A percentile compares a stretch with the other conserved stretches of the same genome.
Conservation (phyloP, 2,888 invertebrate species). For the Agriopis aurantiaria region DNA sequence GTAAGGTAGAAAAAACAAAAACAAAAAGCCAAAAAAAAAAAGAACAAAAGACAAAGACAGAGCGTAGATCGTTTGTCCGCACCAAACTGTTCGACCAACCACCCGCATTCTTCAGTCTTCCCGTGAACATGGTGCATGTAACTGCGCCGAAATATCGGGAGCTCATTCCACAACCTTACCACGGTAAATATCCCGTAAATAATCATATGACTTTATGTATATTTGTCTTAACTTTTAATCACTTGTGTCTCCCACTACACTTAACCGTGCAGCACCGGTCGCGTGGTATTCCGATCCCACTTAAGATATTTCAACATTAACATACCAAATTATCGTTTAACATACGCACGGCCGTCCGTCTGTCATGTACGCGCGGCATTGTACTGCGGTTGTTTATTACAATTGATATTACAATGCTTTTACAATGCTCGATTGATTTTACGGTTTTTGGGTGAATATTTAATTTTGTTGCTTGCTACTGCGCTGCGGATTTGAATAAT, state of each 20-base stretch:
- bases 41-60: too few relatives aligned
- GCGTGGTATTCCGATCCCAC: slow-evolving; percentile 73
- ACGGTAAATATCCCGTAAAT: too few relatives aligned
- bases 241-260: slow-evolving; percentile 56
- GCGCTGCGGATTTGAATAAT: neutral
- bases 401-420: slow-evolving; percentile 23
- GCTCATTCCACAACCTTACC: too few relatives aligned
- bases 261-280: slow-evolving; percentile 56
- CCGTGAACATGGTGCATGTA: too few relatives aligned
- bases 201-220: too few relatives aligned
- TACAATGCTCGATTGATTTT: slow-evolving; percentile 66
- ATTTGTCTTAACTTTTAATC: slow-evolving; percentile 13
- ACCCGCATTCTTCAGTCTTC: too few relatives aligned
- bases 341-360: slow-evolving; percentile 54
- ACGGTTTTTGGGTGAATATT: slow-evolving; percentile 46
- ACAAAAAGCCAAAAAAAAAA: too few relatives aligned
- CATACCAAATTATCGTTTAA: slow-evolving; percentile 76
- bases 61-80: too few relatives aligned
- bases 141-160: too few relatives aligned
- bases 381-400: slow-evolving; percentile 45
- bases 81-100: too few relatives aligned
- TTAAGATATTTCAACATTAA: slow-evolving; percentile 80
- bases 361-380: slow-evolving; percentile 45
- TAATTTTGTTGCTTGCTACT: slow-evolving; percentile 28
- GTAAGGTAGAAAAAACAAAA: too few relatives aligned